Percentiles rank a stretch among this genome's conserved stretches.
Conservation (phyloP, 2,797 vertebrate species). For the Lutjanus campechanus region DNA sequence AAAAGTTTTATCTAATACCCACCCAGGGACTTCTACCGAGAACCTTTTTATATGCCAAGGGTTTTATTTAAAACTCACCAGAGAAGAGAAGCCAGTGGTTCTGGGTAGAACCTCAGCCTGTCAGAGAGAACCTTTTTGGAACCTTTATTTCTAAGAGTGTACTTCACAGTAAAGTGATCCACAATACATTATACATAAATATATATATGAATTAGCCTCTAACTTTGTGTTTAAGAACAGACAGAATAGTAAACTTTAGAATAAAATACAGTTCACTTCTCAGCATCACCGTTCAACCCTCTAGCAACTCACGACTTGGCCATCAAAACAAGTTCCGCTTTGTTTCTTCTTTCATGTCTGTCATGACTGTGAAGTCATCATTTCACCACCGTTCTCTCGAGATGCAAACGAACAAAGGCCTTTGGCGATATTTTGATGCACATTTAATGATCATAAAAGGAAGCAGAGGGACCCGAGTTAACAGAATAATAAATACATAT, state of each 20-base stretch:
- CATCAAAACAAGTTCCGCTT: background rate
- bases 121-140: too few species aligned
- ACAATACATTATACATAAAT: background rate
- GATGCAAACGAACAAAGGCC: conserved; percentile 22
- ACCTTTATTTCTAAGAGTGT: too few species aligned
- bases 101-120: too few species aligned
- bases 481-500: too few species aligned
- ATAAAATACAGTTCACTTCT: background rate
- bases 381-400: background rate
- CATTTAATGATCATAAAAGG: conserved; percentile 14
- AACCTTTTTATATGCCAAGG: too few species aligned
- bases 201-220: background rate
- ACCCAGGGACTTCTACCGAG: too few species aligned
- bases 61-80: too few species aligned
- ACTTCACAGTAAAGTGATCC: background rate
- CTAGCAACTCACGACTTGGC: conserved; percentile 19
- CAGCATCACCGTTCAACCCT: background rate
- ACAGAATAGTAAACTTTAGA: background rate
- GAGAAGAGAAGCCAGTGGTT: too few species aligned
- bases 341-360: conserved; percentile 17
- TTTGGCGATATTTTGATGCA: background rate
- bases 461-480: background rate
- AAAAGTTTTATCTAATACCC: too few species aligned
- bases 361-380: conserved; percentile 1
- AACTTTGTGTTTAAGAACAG: background rate